Evolutionary conservation across 1,140 invertebrate genomes (phyloP).

Genomic region (Penaeus chinensis): DNA sequence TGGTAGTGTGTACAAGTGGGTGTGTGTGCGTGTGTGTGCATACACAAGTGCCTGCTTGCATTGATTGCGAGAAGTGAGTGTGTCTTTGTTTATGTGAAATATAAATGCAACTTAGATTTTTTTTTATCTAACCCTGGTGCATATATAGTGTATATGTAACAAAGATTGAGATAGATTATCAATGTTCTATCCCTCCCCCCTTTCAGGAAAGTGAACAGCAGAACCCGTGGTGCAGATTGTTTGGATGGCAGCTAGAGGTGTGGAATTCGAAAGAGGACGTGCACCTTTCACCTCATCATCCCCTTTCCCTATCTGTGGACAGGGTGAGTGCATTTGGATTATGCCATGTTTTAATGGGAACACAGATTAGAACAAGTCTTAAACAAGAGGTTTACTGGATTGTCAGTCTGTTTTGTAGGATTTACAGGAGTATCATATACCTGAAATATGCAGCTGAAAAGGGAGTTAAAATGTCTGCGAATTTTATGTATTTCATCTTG

Average conservation of each 20-base stretch:
- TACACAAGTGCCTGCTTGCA: neutral
- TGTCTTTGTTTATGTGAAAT: no score
- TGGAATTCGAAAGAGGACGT: slow-evolving; percentile 59
- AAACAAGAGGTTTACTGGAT: no score
- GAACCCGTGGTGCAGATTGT: slow-evolving; percentile 63
- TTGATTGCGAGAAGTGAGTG: no score
- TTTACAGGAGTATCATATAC: slow-evolving; percentile 63
- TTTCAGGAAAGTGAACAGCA: slow-evolving; percentile 69
- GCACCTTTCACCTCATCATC: slow-evolving; percentile 58
- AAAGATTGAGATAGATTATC: no score
- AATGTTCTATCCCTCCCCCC: slow-evolving; percentile 5
- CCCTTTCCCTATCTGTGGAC: slow-evolving; percentile 55
- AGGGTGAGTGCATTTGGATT: slow-evolving; percentile 33
- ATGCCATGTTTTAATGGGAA: neutral
- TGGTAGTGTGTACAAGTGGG: neutral
- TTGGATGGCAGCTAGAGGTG: slow-evolving; percentile 60
- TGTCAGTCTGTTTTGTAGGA: slow-evolving; percentile 65
- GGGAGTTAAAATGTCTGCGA: no score
- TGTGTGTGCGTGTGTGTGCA: neutral
- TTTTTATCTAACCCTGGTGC: no score
- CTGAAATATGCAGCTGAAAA: no score
- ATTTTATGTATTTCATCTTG: no score
- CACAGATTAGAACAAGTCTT: no score
- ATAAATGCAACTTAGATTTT: no score
- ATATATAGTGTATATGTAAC: no score